Conservation (phyloP, 2,113 vertebrate genomes). For the Ia io region DNA sequence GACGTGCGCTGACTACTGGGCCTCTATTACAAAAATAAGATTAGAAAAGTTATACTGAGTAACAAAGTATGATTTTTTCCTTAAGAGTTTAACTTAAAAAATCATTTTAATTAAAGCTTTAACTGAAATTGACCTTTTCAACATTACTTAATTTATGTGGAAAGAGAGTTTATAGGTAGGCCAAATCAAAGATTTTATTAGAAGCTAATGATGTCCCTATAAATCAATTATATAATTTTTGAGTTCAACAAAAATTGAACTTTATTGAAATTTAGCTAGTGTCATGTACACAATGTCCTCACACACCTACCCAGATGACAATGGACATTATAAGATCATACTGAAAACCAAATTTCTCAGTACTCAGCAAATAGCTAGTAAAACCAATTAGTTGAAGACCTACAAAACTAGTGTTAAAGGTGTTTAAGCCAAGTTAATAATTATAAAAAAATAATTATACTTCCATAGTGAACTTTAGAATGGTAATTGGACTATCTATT, state of each 20-base stretch:
- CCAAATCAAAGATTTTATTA: conserved; percentile 17
- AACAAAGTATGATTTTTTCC: not conserved
- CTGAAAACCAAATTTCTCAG: conserved; percentile 69
- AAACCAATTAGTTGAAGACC: conserved; percentile 76
- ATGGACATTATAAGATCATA: conserved; percentile 59
- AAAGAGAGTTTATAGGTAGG: not conserved
- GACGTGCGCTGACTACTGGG: no score
- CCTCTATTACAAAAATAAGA: not conserved
- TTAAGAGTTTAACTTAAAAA: not conserved
- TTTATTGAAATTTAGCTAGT: conserved; percentile 34
- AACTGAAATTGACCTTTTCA: not conserved
- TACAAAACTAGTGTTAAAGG: conserved; percentile 74
- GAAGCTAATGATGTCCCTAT: not conserved
- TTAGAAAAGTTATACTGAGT: not conserved
- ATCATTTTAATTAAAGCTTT: not conserved
- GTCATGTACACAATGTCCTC: not conserved
- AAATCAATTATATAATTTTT: conserved; percentile 42
- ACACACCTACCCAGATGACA: not conserved
- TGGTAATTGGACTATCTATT: conserved; percentile 77
- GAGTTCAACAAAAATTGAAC: conserved; percentile 36
- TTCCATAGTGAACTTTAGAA: conserved; percentile 56
- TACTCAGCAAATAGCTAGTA: conserved; percentile 77
- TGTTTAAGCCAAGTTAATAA: conserved; percentile 74
- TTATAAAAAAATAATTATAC: conserved; percentile 73
- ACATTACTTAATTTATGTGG: not conserved